Evolutionary conservation across 2,888 invertebrate genomes (phyloP), one percentile per base, ranked within the genome.

Genomic region (Opisthograptis luteolata): DNA sequence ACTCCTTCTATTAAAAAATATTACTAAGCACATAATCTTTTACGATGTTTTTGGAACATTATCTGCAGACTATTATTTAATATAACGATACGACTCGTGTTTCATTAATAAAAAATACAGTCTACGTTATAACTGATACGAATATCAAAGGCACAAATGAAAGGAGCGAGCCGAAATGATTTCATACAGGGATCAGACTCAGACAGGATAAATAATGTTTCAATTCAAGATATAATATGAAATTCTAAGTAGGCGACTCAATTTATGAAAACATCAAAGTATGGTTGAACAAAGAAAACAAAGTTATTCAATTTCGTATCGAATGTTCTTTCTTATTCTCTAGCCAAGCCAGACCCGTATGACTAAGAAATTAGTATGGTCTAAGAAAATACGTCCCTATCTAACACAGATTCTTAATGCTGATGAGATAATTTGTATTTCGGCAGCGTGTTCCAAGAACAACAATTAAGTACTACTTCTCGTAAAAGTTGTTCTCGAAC

Each of bases 401-500:
- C 20, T 51, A 45, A 36, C 35, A 32, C 30, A 32, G 43, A 22
- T 28, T 52, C 41, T 42, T 42, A 42, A 19, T 37, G 32, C 31
- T 12, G 32, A 37, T 37, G 14, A 31, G 42, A 46, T 41, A 34
- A 52, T 52, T 52, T 37, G 37, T 47, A 52, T 47, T 46, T 46
- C 39, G 39, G 39, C 25, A 12, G 45, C 19, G 31, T 28, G 30
- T 32, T 42, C 42, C 32, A 52, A 52, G 46, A 52, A 52, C 52
- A 70, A 70, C 70, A 73, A 77, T 76, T 71, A 73, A 72, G 68
- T 66, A 66, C 67, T 68, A 64, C 25, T 69, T 70, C 69, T 68
- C 64, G 73, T 69, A 67, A 73, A 77, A 81, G 76, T 80, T 80
- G 73, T 70, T 68, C 68, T 67, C 69, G 61, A 66, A 66, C 69